A percentile compares a stretch with the other conserved stretches of the same genome.
These are phyloP conservation scores for Enteromius thamalakanensis DNA, from an alignment of 2,797 vertebrate species.

Conservation along the genomic window DNA sequence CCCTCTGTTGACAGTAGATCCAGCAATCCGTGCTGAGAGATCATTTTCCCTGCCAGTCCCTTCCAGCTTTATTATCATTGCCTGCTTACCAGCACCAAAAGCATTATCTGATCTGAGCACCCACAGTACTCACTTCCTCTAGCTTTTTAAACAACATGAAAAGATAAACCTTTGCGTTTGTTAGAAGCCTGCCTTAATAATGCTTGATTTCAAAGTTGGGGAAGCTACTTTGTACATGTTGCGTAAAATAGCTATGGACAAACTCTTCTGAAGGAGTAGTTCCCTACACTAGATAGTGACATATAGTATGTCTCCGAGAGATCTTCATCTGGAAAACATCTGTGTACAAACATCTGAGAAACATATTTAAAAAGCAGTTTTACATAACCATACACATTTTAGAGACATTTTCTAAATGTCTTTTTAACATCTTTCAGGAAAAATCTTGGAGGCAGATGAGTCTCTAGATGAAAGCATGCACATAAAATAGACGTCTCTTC, in stretches of 20 bases:
- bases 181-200: not conserved
- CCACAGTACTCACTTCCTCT: not conserved
- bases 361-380: slow-evolving; percentile 7
- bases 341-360: not conserved
- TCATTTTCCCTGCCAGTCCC: slow-evolving; percentile 1
- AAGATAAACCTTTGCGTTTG: not conserved
- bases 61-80: slow-evolving; percentile 29
- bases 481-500: not conserved
- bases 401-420: slow-evolving; percentile 4
- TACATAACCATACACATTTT: not conserved
- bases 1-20: slow-evolving; percentile 36
- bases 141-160: not conserved
- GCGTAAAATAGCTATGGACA: not conserved
- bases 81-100: slow-evolving; percentile 10
- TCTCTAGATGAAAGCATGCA: not conserved
- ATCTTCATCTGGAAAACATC: slow-evolving; percentile 12
- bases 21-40: slow-evolving; percentile 19
- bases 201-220: not conserved
- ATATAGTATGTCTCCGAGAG: not conserved
- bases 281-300: not conserved
- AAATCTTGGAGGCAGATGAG: not conserved
- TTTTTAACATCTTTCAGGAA: slow-evolving; percentile 2
- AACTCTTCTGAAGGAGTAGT: not conserved
- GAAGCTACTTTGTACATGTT: not conserved
- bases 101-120: slow-evolving; percentile 44